Evolutionary conservation across 2,888 invertebrate species (phyloP).

Genomic region (Craniophora ligustri): DNA sequence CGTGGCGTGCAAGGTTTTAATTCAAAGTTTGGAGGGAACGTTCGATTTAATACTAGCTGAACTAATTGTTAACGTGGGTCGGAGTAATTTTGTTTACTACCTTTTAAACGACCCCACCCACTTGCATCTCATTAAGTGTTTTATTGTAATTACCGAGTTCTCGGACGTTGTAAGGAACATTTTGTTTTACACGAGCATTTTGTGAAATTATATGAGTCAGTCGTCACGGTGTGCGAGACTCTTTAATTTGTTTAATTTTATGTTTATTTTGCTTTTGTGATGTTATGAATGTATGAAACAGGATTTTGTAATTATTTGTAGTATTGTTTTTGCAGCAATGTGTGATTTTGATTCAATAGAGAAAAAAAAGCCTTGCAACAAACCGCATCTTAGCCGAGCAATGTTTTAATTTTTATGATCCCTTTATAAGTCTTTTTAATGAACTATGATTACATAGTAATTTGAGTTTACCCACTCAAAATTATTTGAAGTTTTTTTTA

Average conservation of each 20-base stretch:
- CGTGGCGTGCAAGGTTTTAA: slow-evolving; percentile 85
- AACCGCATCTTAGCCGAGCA: too few relatives aligned
- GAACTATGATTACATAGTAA: too few relatives aligned
- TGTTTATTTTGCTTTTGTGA: slow-evolving; percentile 51
- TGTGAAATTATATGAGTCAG: slow-evolving; percentile 56
- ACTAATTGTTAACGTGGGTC: slow-evolving; percentile 86
- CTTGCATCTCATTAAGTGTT: slow-evolving; percentile 74
- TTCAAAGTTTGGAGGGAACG: slow-evolving; percentile 75
- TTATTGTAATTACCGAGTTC: slow-evolving; percentile 67
- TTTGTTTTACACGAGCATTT: slow-evolving; percentile 59
- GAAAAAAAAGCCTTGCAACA: too few relatives aligned
- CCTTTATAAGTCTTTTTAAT: too few relatives aligned
- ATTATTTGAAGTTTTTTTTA: too few relatives aligned
- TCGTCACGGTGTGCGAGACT: slow-evolving; percentile 50
- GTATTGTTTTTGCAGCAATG: too few relatives aligned
- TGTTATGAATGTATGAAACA: slow-evolving; percentile 34
- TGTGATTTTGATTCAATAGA: too few relatives aligned
- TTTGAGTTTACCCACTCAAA: too few relatives aligned
- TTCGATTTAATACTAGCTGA: slow-evolving; percentile 86
- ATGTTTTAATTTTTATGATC: too few relatives aligned
- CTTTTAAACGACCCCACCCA: slow-evolving; percentile 86
- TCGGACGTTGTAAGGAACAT: slow-evolving; percentile 57
- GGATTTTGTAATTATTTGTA: not conserved
- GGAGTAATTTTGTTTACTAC: slow-evolving; percentile 88
- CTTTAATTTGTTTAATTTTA: slow-evolving; percentile 53